A percentile compares a stretch with the other conserved stretches of the same genome.
These are phyloP conservation scores for Drosophila hamatofila DNA, from an alignment of 2,888 invertebrate genomes.

Conservation along the genomic window DNA sequence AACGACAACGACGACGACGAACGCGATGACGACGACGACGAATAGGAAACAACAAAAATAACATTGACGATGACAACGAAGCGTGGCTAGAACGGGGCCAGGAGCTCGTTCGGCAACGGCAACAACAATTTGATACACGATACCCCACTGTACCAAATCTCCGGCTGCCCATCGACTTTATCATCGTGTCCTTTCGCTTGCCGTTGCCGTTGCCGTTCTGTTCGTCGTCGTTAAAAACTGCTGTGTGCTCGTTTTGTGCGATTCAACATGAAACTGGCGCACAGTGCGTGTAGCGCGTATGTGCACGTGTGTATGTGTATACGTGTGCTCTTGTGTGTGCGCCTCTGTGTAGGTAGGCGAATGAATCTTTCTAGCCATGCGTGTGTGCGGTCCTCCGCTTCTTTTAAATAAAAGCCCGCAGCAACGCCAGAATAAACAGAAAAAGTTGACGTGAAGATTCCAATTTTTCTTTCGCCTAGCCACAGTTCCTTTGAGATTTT, in stretches of 20 bases:
- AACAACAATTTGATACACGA: constrained; percentile 37
- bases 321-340: constrained; percentile 21
- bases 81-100: constrained; percentile 41
- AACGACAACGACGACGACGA: constrained; percentile 20
- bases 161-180: constrained; percentile 78
- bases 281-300: constrained; percentile 34
- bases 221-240: constrained; percentile 49
- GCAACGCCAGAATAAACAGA: constrained; percentile 34
- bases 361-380: constrained; percentile 56
- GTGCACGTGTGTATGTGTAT: constrained; percentile 24
- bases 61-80: constrained; percentile 74
- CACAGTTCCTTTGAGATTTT: neutral
- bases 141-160: constrained; percentile 73
- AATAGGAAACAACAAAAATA: constrained; percentile 77
- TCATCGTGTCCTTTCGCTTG: constrained; percentile 63
- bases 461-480: neutral
- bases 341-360: constrained; percentile 15
- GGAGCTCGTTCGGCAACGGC: constrained; percentile 33
- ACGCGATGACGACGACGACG: constrained; percentile 21
- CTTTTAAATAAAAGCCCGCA: constrained; percentile 37
- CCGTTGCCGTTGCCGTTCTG: constrained; percentile 29
- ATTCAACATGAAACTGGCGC: constrained; percentile 62
- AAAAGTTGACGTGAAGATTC: neutral
- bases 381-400: constrained; percentile 26
- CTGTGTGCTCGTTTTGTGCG: constrained; percentile 68